Base-by-base conservation (phyloP, 2,888 invertebrate species). In the Orthosia gothica region DNA sequence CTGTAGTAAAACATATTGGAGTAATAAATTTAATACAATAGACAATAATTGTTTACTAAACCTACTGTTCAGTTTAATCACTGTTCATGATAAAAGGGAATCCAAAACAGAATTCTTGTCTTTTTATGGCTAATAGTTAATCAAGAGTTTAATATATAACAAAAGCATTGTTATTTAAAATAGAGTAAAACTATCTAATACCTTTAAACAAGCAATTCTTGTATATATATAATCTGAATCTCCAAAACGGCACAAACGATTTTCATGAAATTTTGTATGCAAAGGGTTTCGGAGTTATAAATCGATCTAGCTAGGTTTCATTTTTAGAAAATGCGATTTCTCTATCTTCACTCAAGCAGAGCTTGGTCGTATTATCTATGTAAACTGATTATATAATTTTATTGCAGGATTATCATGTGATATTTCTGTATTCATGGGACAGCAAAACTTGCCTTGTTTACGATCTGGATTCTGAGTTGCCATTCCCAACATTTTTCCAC, bases 401-500 rank as follows among this genome's bases (percentile, higher is more conserved):
- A 50, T 91, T 97, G 76, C 96, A 99, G 99, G 99, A 99, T 95
- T 99, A 99, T 94, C 99, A 99, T 97, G 99, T 99, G 79, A 98
- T 99, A 95, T 98, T 99, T 91, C 97, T 99, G 91, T 98, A 99
- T 94, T 97, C 98, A 90, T 98, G 98, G 91, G 98, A 98, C 91
- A 97, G 96, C 83, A 98, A 98, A 90, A 97, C 98, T 88, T 98
- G 98, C 91, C 97, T 98, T 89, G 98, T 99, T 57, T 99, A 98
- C 95, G 99, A 99, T 96, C 97, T 99, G 95, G 99, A 99, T 95
- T 99, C 99, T 61, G 98, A 98, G 90, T 97, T 99, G 91, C 98
- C 98, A 82, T 99, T 99, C 95, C 99, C 99, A 73, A 98, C 98
- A 88, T 98, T 98, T 93, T 98, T 99, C 91, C 98, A 98, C 94